A percentile compares a stretch with the other conserved stretches of the same genome.
These are phyloP conservation scores for Portunus trituberculatus DNA, from an alignment of 1,140 invertebrate genomes.

Conservation along the genomic window DNA sequence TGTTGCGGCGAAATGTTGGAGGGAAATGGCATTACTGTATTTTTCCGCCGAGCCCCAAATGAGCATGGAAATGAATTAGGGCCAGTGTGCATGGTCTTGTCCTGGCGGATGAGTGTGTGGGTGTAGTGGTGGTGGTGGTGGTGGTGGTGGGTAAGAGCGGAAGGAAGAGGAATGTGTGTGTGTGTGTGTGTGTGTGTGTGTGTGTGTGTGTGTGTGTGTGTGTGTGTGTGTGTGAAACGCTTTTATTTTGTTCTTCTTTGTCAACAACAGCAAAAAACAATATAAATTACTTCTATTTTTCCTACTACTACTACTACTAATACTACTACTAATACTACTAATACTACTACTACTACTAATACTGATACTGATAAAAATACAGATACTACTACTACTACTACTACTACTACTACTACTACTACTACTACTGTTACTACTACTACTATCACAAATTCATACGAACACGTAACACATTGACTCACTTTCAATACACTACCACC, in stretches of 20 bases:
- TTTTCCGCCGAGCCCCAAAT: not conserved
- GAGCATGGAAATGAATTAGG: slow-evolving; percentile 12
- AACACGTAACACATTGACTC: too few relatives aligned
- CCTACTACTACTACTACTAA: not conserved
- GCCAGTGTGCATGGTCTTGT: not conserved
- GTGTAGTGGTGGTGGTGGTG: not conserved
- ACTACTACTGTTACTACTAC: too few relatives aligned
- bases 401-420: too few relatives aligned
- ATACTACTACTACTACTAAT: not conserved
- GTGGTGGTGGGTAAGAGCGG: too few relatives aligned
- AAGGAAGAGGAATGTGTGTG: not conserved
- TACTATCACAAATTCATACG: too few relatives aligned
- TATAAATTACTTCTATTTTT: not conserved
- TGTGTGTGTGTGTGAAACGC: not conserved
- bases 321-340: not conserved
- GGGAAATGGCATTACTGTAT: not conserved
- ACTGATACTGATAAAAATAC: not conserved
- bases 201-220: slow-evolving; percentile 18
- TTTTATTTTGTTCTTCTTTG: too few relatives aligned
- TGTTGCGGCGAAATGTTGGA: not conserved
- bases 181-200: slow-evolving; percentile 20
- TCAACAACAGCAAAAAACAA: not conserved
- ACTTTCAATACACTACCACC: too few relatives aligned
- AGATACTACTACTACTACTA: too few relatives aligned
- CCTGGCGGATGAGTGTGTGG: not conserved